Conservation (phyloP, 2,113 vertebrate species). For the Ciconia maguari region DNA sequence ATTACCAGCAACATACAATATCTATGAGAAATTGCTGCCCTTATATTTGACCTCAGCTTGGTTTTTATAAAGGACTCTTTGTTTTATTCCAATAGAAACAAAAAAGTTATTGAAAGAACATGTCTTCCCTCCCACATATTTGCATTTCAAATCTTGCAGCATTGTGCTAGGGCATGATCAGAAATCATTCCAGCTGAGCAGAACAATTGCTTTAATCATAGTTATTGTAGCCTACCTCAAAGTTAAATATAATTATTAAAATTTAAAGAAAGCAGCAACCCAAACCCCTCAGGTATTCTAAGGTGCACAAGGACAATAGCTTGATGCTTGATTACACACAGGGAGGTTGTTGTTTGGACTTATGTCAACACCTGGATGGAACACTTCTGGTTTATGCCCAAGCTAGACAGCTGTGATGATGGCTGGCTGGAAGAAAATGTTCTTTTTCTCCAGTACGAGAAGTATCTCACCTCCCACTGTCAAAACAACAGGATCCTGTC, state of each 20-base stretch:
- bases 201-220: slow-evolving; percentile 60
- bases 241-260: slow-evolving; percentile 54
- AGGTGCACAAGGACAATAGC: slow-evolving; percentile 41
- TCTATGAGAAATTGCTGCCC: not conserved
- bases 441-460: not conserved
- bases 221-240: slow-evolving; percentile 25
- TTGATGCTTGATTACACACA: slow-evolving; percentile 36
- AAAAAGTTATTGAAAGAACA: not conserved
- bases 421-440: not conserved
- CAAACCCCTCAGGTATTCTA: not conserved
- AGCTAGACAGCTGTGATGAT: not conserved
- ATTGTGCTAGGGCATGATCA: slow-evolving; percentile 13
- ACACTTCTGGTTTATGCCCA: not conserved
- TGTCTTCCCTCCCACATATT: not conserved
- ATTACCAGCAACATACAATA: not conserved
- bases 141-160: slow-evolving; percentile 33
- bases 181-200: slow-evolving; percentile 32
- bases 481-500: not conserved
- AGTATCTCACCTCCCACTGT: not conserved
- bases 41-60: not conserved
- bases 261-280: slow-evolving; percentile 21
- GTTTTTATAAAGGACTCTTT: not conserved
- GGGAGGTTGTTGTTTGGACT: not conserved
- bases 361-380: not conserved
- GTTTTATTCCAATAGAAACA: not conserved